Base-by-base conservation (phyloP, 2,888 invertebrate genomes). In the Diogma glabrata region DNA sequence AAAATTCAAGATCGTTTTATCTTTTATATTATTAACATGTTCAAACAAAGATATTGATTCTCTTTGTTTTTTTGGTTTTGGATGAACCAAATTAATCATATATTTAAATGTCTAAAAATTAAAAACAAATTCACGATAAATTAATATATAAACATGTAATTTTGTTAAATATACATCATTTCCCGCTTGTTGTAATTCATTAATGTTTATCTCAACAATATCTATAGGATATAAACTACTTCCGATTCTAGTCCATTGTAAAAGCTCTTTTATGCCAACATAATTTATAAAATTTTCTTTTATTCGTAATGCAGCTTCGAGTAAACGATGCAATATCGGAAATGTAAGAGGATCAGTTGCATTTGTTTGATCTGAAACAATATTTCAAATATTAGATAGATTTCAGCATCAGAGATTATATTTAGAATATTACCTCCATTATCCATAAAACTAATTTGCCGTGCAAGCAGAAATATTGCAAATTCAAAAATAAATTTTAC, bases 21-120 rank as follows among this genome's bases (percentile, higher is more conserved):
- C 53, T 12, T 26, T 54, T 46, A 46, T 33, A 16, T 52, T 53
- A 47, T 20, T 54, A 47, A 54, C 58, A 16, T 67, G 61, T 49
- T 70, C 70, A 49, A 70, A 70, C 49, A 70, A 58, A 8, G 67
- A 69, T 1, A 70, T 63, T 0, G 70, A 67, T 14, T 64, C 60
- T 3, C 67, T 61, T 20, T 61, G 61, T 22, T 60, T 63, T 40
- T 1, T 36, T 23, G n/a, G 22, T 22, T 28, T 24, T 24, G 9
- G 7, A 24, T 24, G 24, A 24, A 24, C 24, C 24, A 24, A 24
- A 24, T 5, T 24, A 24, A 24, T 24, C 9, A 24, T 9, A 9
- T 24, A 24, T 7, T n/a, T n/a, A n/a, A n/a, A n/a, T n/a, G n/a
- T n/a, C n/a, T n/a, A n/a, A n/a, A n/a, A n/a, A n/a, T n/a, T n/a